Evolutionary conservation across 2,797 vertebrate genomes (phyloP).

Genomic region (Anisognathus igniventris): DNA sequence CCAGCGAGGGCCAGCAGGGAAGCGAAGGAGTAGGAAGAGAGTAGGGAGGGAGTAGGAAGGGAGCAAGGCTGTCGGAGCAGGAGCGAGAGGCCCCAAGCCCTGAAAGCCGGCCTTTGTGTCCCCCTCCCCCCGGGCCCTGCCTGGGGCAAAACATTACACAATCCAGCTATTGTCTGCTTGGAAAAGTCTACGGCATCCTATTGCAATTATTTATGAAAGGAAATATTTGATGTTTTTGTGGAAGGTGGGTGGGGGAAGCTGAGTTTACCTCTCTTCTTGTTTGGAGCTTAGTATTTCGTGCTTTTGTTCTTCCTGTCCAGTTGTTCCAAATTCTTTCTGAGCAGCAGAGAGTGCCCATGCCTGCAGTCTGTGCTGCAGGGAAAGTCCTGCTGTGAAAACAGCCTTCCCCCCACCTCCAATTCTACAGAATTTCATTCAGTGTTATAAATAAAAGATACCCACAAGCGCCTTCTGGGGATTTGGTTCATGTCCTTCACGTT

Average conservation of each 20-base stretch:
- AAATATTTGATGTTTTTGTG: constrained; percentile 82
- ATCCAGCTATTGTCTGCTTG: constrained; percentile 86
- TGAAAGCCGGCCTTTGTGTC: constrained; percentile 85
- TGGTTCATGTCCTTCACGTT: not conserved
- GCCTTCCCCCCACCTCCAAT: not conserved
- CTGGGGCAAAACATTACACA: constrained; percentile 81
- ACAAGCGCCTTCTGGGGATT: not conserved
- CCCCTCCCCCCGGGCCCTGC: constrained; percentile 66
- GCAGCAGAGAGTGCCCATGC: not conserved
- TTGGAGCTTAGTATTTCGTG: not conserved
- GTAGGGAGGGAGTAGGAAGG: not conserved
- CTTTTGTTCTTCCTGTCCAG: not conserved
- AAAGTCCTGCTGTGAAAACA: not conserved
- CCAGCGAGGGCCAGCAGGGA: not conserved
- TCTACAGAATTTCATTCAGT: not conserved
- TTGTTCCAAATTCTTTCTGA: not conserved
- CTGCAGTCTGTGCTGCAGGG: not conserved
- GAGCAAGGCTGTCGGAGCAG: not conserved
- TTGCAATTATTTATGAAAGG: constrained; percentile 91
- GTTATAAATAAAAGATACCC: not conserved
- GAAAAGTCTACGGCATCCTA: constrained; percentile 80
- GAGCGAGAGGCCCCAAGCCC: constrained; percentile 55
- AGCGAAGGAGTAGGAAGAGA: not conserved
- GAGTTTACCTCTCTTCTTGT: constrained; percentile 20
- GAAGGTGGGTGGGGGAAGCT: constrained; percentile 50